Evolutionary conservation across 2,888 invertebrate species (phyloP).

Genomic region (Drosophila prostipennis): DNA sequence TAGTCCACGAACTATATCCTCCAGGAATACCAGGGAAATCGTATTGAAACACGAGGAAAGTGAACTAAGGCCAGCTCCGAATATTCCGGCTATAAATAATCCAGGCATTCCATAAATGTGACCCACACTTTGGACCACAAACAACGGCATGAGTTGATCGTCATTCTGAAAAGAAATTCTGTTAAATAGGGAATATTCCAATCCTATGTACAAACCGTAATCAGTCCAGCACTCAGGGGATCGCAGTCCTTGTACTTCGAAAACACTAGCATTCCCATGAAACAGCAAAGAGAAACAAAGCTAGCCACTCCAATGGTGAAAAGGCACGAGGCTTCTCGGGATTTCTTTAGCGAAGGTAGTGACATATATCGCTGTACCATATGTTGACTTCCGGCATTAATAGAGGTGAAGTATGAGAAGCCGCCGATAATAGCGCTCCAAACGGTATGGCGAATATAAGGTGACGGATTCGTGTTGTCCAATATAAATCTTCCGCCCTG

Average conservation of each 20-base stretch:
- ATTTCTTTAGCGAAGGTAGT: slow-evolving; percentile 88
- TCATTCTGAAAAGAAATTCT: slow-evolving; percentile 82
- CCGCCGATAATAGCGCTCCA: slow-evolving; percentile 93
- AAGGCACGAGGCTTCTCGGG: slow-evolving; percentile 88
- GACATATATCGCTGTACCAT: slow-evolving; percentile 95
- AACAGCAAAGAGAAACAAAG: background rate
- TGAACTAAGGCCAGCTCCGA: slow-evolving; percentile 95
- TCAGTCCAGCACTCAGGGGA: slow-evolving; percentile 86
- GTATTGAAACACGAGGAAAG: slow-evolving; percentile 95
- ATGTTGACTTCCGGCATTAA: slow-evolving; percentile 94
- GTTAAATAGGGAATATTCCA: background rate
- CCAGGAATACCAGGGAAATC: slow-evolving; percentile 92
- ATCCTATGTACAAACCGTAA: slow-evolving; percentile 72
- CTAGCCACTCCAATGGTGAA: slow-evolving; percentile 87
- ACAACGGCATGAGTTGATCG: slow-evolving; percentile 92
- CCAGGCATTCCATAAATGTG: slow-evolving; percentile 92
- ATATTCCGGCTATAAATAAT: slow-evolving; percentile 93
- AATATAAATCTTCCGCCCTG: slow-evolving; percentile 87
- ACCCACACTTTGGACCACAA: slow-evolving; percentile 91
- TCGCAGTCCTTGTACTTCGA: slow-evolving; percentile 89
- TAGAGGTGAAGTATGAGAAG: slow-evolving; percentile 91
- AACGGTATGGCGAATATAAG: slow-evolving; percentile 91
- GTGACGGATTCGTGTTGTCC: slow-evolving; percentile 88
- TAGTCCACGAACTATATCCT: slow-evolving; percentile 92
- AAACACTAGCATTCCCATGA: slow-evolving; percentile 89